Evolutionary conservation across 2,113 vertebrate species (phyloP).

Genomic region (Suncus etruscus): DNA sequence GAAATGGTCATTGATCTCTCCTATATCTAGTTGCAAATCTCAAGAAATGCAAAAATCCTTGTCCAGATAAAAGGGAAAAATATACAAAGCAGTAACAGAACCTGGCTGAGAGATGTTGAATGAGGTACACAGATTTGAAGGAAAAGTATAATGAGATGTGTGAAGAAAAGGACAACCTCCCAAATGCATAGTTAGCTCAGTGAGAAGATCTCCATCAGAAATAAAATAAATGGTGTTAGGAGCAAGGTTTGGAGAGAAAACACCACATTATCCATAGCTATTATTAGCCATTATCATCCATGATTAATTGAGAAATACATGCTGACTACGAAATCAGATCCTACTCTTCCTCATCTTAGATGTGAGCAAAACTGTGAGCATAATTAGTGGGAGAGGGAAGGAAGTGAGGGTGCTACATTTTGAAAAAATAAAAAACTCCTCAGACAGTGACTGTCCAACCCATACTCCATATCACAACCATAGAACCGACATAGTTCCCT

Average conservation of each 20-base stretch:
- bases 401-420: not conserved
- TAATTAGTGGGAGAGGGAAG: not conserved
- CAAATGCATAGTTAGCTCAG: too few species aligned
- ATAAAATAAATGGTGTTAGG: not conserved
- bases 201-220: not conserved
- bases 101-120: not conserved
- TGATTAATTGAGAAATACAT: not conserved
- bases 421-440: conserved; percentile 8
- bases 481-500: too few species aligned
- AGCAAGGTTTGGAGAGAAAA: too few species aligned
- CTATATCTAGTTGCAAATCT: not conserved
- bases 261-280: too few species aligned
- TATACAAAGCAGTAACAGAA: not conserved
- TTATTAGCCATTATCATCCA: not conserved
- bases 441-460: too few species aligned
- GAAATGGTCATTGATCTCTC: not conserved
- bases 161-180: too few species aligned
- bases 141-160: not conserved
- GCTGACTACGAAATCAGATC: not conserved
- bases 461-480: too few species aligned
- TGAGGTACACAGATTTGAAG: not conserved
- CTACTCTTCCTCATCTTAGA: not conserved
- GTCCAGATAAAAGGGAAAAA: not conserved
- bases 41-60: not conserved
- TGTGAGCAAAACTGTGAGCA: not conserved